Evolutionary conservation across 2,797 vertebrate species (phyloP), one percentile per base, ranked within the genome.

Genomic region (Paguma larvata): DNA sequence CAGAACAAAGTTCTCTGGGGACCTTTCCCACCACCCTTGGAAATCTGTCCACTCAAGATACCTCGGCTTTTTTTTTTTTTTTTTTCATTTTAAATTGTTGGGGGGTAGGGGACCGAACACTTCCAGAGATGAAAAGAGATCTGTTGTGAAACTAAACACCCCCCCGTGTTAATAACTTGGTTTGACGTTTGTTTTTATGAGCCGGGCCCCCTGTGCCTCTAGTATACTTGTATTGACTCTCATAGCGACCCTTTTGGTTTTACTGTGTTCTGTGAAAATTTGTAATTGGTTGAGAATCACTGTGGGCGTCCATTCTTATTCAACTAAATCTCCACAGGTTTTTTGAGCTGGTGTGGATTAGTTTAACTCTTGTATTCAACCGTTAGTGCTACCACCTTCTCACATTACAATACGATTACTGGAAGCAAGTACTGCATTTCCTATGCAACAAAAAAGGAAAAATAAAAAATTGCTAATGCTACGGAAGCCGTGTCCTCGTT

Each of bases 341-440:
- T 99, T 99, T 99, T 99, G 98, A 99, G 99, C 99, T 99, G 99
- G 99, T 99, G 99, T 99, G 98, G 99, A 99, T 99, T 99, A 99
- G 98, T 99, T 99, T 99, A 99, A 99, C 99, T 99, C 99, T 99
- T 99, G 99, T 99, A 99, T 99, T 99, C 98, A 99, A 98, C 99
- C 99, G 98, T 99, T 99, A 99, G 99, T 99, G 99, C 99, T 99
- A 99, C 99, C 99, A 99, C 99, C 99, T 99, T 99, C 99, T 99
- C 99, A 99, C 99, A 98, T 99, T 99, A 99, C 99, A 99, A 99
- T 99, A 99, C 99, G 99, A 99, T 99, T 99, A 99, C 99, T 99
- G 99, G 99, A 99, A 99, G 99, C 99, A 99, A 99, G 99, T 99
- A 99, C 99, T 99, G 99, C 99, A 99, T 99, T 99, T 99, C 99